Base-by-base conservation (phyloP, 2,797 vertebrate species). In the Eulemur coronatus region DNA sequence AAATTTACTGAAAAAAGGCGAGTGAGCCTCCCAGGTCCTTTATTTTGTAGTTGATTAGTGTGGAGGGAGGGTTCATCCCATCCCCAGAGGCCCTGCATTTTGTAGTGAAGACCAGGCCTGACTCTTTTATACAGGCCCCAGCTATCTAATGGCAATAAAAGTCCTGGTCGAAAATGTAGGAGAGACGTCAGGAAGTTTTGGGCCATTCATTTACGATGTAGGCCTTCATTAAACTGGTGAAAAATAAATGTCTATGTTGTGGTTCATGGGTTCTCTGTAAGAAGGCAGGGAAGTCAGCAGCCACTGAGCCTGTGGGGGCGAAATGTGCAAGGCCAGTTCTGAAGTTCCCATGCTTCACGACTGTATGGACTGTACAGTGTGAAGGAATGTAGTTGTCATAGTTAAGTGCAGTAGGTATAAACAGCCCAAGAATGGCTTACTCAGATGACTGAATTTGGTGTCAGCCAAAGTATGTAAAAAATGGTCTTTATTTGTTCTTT, bases 391-490 rank as follows among this genome's bases (percentile, higher is more conserved):
- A 26, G 28, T n/a, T 72, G 75, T 70, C 57, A 72, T 2, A 78
- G 63, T 82, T 55, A 84, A 82, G 55, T 43, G 28, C 67, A 30
- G 12, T 57, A n/a, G 48, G 57, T 33, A 11, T 69, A 67, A 22
- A 70, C 20, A 38, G 67, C n/a, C 38, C 52, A 14, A 89, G 48
- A 61, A 67, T 88, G n/a, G 73, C 38, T 96, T 57, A 79, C 41
- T 73, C 11, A 30, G 33, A 46, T 89, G 80, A 70, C 65, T 43
- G 70, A 67, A 61, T 93, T 82, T 57, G 41, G 38, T 73, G 41
- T 84, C 26, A 92, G 52, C 48, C 35, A 41, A 28, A 5, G 15
- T 48, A 28, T 85, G 6, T 78, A 15, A 69, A 84, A 81, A 84
- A 59, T 70, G 33, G 18, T 75, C 30, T 50, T 33, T 52, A 76